These are phyloP conservation scores for Excalfactoria chinensis DNA, from an alignment of 2,113 vertebrate species.

Conservation along the genomic window DNA sequence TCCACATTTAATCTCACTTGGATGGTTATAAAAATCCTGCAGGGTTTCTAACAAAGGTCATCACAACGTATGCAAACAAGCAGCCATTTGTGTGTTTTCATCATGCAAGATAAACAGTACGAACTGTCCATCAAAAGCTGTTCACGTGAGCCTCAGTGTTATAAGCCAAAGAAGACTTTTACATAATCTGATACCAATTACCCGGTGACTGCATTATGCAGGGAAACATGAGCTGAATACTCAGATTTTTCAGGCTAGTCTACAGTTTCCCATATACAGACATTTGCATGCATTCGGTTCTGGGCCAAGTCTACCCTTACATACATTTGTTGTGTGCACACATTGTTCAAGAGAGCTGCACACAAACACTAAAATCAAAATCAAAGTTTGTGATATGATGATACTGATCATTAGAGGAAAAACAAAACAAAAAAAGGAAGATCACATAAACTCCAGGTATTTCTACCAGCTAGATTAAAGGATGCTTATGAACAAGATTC, in stretches of 20 bases:
- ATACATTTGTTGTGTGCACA: background rate
- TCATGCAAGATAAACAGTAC: background rate
- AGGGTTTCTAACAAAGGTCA: background rate
- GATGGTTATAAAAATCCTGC: background rate
- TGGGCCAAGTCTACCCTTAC: background rate
- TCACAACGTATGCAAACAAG: background rate
- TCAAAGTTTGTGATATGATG: background rate
- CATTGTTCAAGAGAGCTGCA: background rate
- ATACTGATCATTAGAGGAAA: background rate
- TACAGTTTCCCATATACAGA: background rate
- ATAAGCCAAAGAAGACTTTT: background rate
- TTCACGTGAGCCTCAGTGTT: background rate
- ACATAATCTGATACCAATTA: background rate
- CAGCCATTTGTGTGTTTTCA: background rate
- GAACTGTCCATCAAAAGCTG: background rate
- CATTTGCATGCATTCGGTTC: background rate
- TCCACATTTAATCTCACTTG: background rate
- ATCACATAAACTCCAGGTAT: background rate
- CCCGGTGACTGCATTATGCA: constrained; percentile 16
- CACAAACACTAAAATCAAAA: background rate
- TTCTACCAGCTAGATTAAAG: background rate
- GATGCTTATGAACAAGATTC: background rate
- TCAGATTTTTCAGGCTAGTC: constrained; percentile 41
- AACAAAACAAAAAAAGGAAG: background rate
- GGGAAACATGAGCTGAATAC: constrained; percentile 12